A percentile compares a stretch with the other conserved stretches of the same genome.
phyloP scores from a whole-genome alignment of 2,888 invertebrate genomes.

The Entomobrya proxima region DNA sequence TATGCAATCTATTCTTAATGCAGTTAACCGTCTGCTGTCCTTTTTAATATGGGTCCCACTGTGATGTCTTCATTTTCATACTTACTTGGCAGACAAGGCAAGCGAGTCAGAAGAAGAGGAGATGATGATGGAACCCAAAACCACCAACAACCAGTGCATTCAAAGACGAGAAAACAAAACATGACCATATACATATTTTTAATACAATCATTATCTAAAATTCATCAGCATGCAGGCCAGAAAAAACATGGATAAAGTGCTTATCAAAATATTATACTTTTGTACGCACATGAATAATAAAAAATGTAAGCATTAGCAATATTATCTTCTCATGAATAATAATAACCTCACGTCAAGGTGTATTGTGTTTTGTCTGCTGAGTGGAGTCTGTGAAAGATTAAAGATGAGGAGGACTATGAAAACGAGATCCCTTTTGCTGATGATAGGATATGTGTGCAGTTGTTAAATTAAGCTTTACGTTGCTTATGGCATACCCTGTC shows the following conservation, averaged over 20 bases:
- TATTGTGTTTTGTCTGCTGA: slow-evolving; percentile 39
- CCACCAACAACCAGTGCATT: neutral
- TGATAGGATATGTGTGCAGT: slow-evolving; percentile 25
- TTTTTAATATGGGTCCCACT: neutral
- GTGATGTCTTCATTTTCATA: slow-evolving; percentile 46
- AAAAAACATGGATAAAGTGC: slow-evolving; percentile 12
- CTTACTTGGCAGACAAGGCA: slow-evolving; percentile 1
- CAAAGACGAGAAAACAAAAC: slow-evolving; percentile 4
- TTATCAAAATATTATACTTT: slow-evolving; percentile 30
- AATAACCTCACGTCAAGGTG: slow-evolving; percentile 56
- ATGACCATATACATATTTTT: slow-evolving; percentile 23
- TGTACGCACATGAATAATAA: slow-evolving; percentile 56
- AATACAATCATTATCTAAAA: slow-evolving; percentile 43
- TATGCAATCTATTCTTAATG: slow-evolving; percentile 9
- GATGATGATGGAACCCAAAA: slow-evolving; percentile 2
- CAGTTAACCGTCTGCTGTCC: slow-evolving; percentile 33
- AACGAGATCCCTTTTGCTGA: slow-evolving; percentile 45
- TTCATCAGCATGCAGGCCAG: slow-evolving; percentile 47
- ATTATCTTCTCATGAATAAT: slow-evolving; percentile 64
- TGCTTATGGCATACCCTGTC: slow-evolving; percentile 1
- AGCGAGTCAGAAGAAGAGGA: neutral
- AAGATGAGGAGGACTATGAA: neutral
- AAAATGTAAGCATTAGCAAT: slow-evolving; percentile 47
- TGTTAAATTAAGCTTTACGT: neutral
- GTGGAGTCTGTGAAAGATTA: slow-evolving; percentile 1